phyloP scores from a whole-genome alignment of 2,113 vertebrate species.

The Echinops telfairi region DNA sequence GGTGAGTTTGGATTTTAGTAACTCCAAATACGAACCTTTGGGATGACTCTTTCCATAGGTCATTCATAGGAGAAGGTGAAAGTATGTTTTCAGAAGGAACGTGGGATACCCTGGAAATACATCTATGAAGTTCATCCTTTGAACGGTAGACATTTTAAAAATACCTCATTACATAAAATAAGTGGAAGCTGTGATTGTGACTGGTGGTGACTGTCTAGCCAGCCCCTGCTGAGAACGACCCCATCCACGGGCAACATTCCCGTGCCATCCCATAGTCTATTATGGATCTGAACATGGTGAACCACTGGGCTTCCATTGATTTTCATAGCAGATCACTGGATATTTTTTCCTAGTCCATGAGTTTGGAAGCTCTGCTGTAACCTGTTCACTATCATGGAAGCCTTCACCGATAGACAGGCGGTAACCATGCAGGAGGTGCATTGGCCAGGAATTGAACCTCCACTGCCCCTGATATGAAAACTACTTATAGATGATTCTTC shows the following conservation, averaged over 20 bases:
- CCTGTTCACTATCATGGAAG: background rate
- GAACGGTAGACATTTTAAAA: background rate
- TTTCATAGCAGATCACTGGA: background rate
- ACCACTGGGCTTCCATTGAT: background rate
- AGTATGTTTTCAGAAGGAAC: conserved; percentile 1
- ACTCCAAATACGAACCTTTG: background rate
- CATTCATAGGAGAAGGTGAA: conserved; percentile 15
- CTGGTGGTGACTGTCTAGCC: background rate
- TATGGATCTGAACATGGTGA: background rate
- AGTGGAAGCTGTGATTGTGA: background rate
- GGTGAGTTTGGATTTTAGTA: too few relatives aligned
- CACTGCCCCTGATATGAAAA: background rate
- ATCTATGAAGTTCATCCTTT: background rate
- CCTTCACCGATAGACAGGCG: background rate
- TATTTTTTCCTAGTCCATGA: background rate
- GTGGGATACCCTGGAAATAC: background rate
- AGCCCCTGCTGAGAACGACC: background rate
- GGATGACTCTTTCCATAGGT: conserved; percentile 38
- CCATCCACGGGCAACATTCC: background rate
- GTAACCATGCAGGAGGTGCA: background rate
- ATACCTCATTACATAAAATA: background rate
- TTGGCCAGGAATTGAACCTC: background rate
- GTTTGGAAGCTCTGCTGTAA: background rate
- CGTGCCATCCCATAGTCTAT: background rate
- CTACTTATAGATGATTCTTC: background rate